These are phyloP conservation scores for Myodes glareolus DNA, from an alignment of 2,113 vertebrate genomes.

Conservation along the genomic window DNA sequence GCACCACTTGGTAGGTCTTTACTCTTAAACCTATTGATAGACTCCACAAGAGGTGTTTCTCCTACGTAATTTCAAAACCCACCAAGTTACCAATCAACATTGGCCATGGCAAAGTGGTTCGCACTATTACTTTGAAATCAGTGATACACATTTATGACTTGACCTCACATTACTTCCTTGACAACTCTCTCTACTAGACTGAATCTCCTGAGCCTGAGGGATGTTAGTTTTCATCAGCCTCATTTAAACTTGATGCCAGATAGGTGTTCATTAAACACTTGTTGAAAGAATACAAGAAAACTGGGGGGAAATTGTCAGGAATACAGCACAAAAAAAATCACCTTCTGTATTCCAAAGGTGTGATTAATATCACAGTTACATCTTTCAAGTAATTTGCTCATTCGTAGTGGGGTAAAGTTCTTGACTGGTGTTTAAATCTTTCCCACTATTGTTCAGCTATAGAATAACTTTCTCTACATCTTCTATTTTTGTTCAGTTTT, in stretches of 20 bases:
- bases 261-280: not conserved
- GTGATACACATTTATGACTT: not conserved
- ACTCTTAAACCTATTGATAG: not conserved
- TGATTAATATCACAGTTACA: not conserved
- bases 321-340: not conserved
- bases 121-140: not conserved
- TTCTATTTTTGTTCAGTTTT: not conserved
- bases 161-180: not conserved
- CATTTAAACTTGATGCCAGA: not conserved
- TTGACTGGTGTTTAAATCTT: not conserved
- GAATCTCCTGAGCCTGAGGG: not conserved
- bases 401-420: not conserved
- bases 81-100: not conserved
- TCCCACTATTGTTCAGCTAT: not conserved
- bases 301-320: not conserved
- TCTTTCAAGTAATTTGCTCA: not conserved
- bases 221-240: not conserved
- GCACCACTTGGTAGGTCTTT: not conserved
- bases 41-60: not conserved
- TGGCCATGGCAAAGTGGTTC: not conserved
- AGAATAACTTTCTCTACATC: not conserved
- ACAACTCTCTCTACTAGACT: not conserved
- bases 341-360: not conserved
- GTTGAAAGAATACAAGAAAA: not conserved
- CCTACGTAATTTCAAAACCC: not conserved